Conservation (phyloP, 2,113 vertebrate genomes). For the Oostethus manadensis region DNA sequence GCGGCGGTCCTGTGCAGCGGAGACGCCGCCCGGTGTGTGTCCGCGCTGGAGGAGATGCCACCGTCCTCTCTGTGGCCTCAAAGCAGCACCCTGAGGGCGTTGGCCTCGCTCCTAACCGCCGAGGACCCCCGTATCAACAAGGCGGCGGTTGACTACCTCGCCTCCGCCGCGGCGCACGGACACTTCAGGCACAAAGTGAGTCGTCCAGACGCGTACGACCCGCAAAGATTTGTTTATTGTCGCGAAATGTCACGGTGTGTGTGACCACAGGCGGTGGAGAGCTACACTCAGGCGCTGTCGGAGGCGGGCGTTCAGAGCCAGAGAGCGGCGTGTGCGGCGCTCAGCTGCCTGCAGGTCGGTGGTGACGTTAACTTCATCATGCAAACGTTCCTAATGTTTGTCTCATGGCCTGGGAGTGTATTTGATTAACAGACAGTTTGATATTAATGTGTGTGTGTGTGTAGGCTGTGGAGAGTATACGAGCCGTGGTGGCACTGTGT, state of each 20-base stretch:
- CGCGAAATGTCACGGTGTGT: neutral
- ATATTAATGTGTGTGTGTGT: conserved; percentile 6
- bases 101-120: conserved; percentile 81
- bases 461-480: conserved; percentile 89
- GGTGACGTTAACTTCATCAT: neutral
- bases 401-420: too few relatives aligned
- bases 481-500: conserved; percentile 81
- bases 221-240: neutral
- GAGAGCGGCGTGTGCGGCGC: conserved; percentile 84
- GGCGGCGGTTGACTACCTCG: conserved; percentile 75
- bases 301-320: conserved; percentile 80
- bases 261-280: conserved; percentile 81
- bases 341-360: conserved; percentile 87
- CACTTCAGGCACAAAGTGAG: conserved; percentile 88
- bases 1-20: conserved; percentile 74
- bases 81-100: conserved; percentile 73
- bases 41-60: conserved; percentile 71
- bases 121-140: conserved; percentile 75
- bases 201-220: neutral
- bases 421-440: too few relatives aligned
- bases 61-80: conserved; percentile 73
- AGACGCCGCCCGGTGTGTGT: conserved; percentile 65
- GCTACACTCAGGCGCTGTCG: conserved; percentile 85
- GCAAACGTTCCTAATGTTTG: neutral
- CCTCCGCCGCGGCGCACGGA: conserved; percentile 71